A percentile compares a stretch with the other conserved stretches of the same genome.
Evolutionary conservation across 2,113 vertebrate genomes (phyloP).

Genomic region (Tenrec ecaudatus): DNA sequence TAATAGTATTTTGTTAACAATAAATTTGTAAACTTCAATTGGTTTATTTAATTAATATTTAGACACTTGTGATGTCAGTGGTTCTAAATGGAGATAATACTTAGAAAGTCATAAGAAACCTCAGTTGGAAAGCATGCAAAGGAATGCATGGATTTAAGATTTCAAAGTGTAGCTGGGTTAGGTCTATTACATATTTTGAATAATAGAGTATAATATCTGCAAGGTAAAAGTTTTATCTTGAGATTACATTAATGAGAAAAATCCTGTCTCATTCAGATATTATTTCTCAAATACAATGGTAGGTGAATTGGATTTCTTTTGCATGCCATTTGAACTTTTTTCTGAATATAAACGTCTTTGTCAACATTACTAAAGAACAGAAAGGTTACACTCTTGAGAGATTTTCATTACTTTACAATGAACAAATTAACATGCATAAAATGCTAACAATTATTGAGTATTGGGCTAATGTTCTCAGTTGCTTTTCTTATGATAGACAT

Average conservation of each 20-base stretch:
- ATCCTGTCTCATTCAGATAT: not conserved
- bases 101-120: constrained; percentile 66
- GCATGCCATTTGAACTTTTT: not conserved
- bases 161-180: not conserved
- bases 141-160: constrained; percentile 19
- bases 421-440: not conserved
- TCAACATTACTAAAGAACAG: not conserved
- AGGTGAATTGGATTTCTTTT: not conserved
- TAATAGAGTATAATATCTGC: not conserved
- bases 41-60: constrained; percentile 85
- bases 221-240: not conserved
- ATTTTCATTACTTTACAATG: not conserved
- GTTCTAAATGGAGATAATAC: constrained; percentile 59
- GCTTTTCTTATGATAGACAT: too few species aligned
- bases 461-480: not conserved
- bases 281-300: not conserved
- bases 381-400: constrained; percentile 16
- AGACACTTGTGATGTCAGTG: constrained; percentile 66
- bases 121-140: constrained; percentile 69
- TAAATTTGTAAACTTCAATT: constrained; percentile 83
- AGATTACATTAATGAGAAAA: not conserved
- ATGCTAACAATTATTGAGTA: not conserved
- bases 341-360: not conserved
- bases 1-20: constrained; percentile 81
- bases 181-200: not conserved